Conservation (phyloP, 2,888 invertebrate genomes). For the Mactromeris polynyma region DNA sequence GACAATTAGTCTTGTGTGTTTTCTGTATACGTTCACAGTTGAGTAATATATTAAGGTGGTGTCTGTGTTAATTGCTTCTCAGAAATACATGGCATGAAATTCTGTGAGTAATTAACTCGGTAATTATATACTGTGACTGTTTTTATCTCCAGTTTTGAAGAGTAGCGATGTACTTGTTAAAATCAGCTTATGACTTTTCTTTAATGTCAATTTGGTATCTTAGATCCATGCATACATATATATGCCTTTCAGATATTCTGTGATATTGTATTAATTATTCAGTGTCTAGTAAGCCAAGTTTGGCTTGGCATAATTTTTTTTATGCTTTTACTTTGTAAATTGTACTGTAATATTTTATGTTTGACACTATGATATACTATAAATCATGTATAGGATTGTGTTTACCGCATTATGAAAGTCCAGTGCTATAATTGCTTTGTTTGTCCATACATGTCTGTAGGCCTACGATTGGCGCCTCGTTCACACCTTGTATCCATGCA, state of each 20-base stretch:
- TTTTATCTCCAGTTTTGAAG: conserved; percentile 5
- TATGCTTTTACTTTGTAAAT: no score
- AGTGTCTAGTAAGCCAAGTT: no score
- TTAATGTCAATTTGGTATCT: neutral
- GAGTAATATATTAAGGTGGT: conserved; percentile 8
- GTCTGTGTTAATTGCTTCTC: conserved; percentile 8
- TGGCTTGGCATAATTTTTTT: no score
- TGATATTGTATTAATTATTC: no score
- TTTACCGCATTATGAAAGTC: neutral
- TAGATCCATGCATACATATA: neutral
- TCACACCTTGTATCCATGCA: neutral
- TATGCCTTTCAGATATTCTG: no score
- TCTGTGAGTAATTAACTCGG: conserved; percentile 10
- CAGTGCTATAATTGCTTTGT: neutral
- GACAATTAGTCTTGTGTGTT: neutral
- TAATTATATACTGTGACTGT: conserved; percentile 9
- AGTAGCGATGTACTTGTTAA: neutral
- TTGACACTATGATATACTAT: no score
- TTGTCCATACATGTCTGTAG: neutral
- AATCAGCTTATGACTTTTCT: neutral
- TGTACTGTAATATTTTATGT: no score
- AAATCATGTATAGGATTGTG: neutral
- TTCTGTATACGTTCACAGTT: conserved; percentile 11
- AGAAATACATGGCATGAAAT: conserved; percentile 8
- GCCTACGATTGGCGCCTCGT: neutral